These are phyloP conservation scores for Punctoribates punctum DNA, from an alignment of 2,888 invertebrate species.

Conservation along the genomic window DNA sequence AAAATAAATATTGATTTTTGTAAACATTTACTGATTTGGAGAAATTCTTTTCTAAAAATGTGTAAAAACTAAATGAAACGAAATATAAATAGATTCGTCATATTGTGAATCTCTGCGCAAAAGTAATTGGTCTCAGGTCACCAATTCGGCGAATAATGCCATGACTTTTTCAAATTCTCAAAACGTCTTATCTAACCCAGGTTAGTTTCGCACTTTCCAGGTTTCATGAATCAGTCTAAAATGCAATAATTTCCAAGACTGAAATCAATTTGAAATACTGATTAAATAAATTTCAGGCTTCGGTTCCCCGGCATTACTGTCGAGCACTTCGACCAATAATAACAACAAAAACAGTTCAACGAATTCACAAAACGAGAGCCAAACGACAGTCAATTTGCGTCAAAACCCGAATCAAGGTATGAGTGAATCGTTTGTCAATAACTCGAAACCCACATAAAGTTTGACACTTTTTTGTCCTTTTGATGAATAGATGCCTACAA, in stretches of 20 bases:
- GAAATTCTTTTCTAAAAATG: neutral
- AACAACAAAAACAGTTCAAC: conserved; percentile 40
- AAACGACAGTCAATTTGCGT: conserved; percentile 6
- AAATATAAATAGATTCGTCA: conserved; percentile 40
- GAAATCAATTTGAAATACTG: neutral
- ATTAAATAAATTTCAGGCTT: too few species aligned
- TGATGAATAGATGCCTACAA: conserved; percentile 48
- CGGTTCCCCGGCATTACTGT: neutral
- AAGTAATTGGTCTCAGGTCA: conserved; percentile 46
- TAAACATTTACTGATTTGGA: too few species aligned
- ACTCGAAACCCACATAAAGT: neutral
- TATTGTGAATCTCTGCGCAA: conserved; percentile 48
- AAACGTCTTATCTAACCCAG: conserved; percentile 14
- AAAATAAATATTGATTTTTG: too few species aligned
- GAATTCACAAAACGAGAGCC: conserved; percentile 42
- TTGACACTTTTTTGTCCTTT: conserved; percentile 5
- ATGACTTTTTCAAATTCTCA: neutral
- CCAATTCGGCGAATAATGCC: neutral
- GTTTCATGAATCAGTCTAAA: too few species aligned
- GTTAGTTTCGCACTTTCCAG: neutral
- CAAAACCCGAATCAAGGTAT: neutral
- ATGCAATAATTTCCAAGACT: neutral
- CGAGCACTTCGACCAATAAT: neutral
- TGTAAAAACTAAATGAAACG: neutral
- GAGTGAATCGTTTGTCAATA: neutral